Conservation (phyloP, 2,113 vertebrate species). For the Promerops cafer region DNA sequence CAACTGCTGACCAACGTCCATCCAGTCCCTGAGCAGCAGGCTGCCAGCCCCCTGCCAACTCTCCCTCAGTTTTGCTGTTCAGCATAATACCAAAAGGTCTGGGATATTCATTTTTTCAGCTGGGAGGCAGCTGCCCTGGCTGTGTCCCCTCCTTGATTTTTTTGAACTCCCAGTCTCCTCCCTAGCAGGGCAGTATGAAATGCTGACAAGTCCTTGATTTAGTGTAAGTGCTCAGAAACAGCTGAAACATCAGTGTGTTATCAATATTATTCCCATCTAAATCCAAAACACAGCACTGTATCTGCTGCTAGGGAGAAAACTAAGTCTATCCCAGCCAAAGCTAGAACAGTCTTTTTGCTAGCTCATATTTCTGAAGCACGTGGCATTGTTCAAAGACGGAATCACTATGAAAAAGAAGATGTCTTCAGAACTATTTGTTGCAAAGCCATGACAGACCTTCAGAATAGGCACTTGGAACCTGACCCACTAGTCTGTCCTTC, state of each 20-base stretch:
- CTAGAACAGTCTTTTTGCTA: neutral
- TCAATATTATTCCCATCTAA: neutral
- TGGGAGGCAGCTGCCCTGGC: neutral
- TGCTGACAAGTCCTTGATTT: neutral
- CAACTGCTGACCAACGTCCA: rapidly evolving
- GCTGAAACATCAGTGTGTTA: neutral
- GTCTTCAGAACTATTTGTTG: neutral
- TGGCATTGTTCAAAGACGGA: neutral
- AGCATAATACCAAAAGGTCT: neutral
- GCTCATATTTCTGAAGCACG: neutral
- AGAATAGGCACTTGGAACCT: neutral
- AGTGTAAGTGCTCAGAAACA: neutral
- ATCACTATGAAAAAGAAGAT: neutral
- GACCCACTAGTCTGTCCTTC: neutral
- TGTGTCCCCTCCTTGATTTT: neutral
- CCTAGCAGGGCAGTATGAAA: neutral
- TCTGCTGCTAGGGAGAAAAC: neutral
- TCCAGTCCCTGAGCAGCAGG: neutral
- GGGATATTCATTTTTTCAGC: neutral
- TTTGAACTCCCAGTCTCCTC: neutral
- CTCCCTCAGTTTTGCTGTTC: neutral
- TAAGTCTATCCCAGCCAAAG: neutral
- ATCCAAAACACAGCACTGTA: neutral
- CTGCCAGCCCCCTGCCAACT: neutral
- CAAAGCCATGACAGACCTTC: neutral